Percentiles rank a stretch among this genome's conserved stretches.
Conservation (phyloP, 1,140 invertebrate species). For the Lordiphosa stackelbergi region DNA sequence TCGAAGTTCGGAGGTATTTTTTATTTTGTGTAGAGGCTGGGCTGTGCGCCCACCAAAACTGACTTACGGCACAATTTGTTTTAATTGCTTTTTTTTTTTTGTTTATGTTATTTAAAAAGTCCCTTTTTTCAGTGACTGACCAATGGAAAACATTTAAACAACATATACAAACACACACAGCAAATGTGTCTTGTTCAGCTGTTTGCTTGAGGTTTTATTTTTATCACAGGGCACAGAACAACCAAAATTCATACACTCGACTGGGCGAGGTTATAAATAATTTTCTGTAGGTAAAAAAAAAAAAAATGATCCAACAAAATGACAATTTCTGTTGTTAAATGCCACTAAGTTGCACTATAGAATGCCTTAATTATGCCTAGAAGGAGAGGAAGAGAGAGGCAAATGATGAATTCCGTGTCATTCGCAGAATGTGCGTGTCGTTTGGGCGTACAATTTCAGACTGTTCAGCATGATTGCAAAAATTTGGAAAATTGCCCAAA, state of each 20-base stretch:
- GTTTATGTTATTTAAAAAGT: constrained; percentile 2
- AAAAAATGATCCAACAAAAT: not conserved
- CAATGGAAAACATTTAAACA: too few relatives aligned
- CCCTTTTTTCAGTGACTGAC: constrained; percentile 6
- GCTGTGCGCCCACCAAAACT: constrained; percentile 60
- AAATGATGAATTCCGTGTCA: constrained; percentile 28
- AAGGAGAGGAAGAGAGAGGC: constrained; percentile 2
- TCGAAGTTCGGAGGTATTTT: too few relatives aligned
- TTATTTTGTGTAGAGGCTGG: constrained; percentile 1
- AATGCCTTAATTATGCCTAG: constrained; percentile 56
- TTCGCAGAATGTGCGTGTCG: constrained; percentile 4
- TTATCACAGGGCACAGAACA: constrained; percentile 43
- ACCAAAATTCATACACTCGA: constrained; percentile 59
- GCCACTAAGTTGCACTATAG: constrained; percentile 33
- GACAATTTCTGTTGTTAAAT: constrained; percentile 12
- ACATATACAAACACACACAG: too few relatives aligned
- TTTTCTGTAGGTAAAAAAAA: constrained; percentile 24
- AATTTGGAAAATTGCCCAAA: too few relatives aligned
- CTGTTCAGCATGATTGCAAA: too few relatives aligned
- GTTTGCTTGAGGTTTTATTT: constrained; percentile 58
- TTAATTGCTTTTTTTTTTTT: constrained; percentile 61
- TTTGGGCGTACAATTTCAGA: too few relatives aligned
- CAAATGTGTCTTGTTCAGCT: constrained; percentile 13
- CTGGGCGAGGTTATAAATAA: constrained; percentile 70
- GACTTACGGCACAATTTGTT: constrained; percentile 71